Conservation (phyloP, 2,113 vertebrate genomes). For the Microtus montanus region DNA sequence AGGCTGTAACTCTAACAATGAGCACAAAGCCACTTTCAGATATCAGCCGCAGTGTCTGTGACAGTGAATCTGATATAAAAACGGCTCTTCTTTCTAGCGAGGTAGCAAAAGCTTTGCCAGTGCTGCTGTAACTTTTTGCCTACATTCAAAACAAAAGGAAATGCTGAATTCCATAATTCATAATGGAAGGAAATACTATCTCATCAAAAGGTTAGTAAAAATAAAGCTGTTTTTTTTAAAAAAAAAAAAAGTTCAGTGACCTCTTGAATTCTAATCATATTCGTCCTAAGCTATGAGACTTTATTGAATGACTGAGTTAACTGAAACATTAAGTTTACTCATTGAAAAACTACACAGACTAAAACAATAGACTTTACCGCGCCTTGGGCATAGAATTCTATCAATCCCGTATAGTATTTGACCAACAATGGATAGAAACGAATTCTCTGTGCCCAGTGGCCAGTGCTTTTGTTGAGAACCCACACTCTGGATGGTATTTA, state of each 20-base stretch:
- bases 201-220: conserved; percentile 46
- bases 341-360: neutral
- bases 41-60: neutral
- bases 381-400: neutral
- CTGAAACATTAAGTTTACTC: neutral
- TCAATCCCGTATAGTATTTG: neutral
- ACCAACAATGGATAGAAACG: neutral
- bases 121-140: neutral
- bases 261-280: neutral
- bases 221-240: neutral
- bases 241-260: conserved; percentile 19
- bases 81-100: neutral
- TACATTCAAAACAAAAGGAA: conserved; percentile 59
- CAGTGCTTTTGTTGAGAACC: neutral
- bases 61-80: neutral
- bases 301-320: neutral
- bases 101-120: neutral
- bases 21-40: neutral
- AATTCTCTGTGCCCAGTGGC: neutral
- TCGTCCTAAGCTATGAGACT: neutral
- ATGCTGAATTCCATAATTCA: conserved; percentile 50
- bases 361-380: neutral
- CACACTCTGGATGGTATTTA: neutral
- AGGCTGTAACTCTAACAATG: neutral
- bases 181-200: conserved; percentile 67